phyloP scores from a whole-genome alignment of 2,888 invertebrate species.

The Chrysopilus asiliformis region DNA sequence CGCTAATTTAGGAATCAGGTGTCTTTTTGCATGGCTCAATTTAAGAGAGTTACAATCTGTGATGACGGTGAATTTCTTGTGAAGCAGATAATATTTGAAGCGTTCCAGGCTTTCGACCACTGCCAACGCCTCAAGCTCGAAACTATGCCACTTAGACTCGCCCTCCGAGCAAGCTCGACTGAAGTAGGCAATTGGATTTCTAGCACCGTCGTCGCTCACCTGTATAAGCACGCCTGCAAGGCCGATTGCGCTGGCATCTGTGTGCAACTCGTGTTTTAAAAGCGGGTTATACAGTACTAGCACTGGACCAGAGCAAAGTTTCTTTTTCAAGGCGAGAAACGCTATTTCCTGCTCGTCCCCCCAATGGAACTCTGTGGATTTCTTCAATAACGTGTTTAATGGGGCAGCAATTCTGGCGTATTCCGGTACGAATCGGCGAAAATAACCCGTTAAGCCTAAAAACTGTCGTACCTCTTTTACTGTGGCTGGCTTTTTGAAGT shows the following conservation, averaged over 20 bases:
- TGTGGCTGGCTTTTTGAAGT: slow-evolving; percentile 21
- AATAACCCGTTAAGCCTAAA: slow-evolving; percentile 20
- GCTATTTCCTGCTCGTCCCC: slow-evolving; percentile 1
- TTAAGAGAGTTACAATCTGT: slow-evolving; percentile 6
- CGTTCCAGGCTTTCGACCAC: slow-evolving; percentile 15
- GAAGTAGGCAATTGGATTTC: slow-evolving; percentile 6
- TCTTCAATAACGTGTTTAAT: slow-evolving; percentile 6
- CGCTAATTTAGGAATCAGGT: slow-evolving; percentile 5
- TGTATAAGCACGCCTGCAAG: slow-evolving; percentile 8
- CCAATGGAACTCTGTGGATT: slow-evolving; percentile 5
- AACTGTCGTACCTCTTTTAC: slow-evolving; percentile 21
- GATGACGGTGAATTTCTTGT: slow-evolving; percentile 4
- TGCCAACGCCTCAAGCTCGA: too few relatives aligned
- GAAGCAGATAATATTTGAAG: slow-evolving; percentile 13
- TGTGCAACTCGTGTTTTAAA: slow-evolving; percentile 4
- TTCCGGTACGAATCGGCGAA: slow-evolving; percentile 6
- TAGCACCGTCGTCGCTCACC: background rate
- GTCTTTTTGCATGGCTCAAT: slow-evolving; percentile 1
- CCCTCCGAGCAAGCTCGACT: slow-evolving; percentile 4
- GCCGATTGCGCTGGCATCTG: slow-evolving; percentile 5
- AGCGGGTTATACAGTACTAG: slow-evolving; percentile 5
- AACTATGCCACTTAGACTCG: slow-evolving; percentile 8
- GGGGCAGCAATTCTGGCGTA: slow-evolving; percentile 5
- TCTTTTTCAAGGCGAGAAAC: slow-evolving; percentile 5
- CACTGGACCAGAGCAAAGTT: slow-evolving; percentile 5